Percentiles rank a stretch among this genome's conserved stretches.
Evolutionary conservation across 2,797 vertebrate species (phyloP).

Genomic region (Tachyglossus aculeatus): DNA sequence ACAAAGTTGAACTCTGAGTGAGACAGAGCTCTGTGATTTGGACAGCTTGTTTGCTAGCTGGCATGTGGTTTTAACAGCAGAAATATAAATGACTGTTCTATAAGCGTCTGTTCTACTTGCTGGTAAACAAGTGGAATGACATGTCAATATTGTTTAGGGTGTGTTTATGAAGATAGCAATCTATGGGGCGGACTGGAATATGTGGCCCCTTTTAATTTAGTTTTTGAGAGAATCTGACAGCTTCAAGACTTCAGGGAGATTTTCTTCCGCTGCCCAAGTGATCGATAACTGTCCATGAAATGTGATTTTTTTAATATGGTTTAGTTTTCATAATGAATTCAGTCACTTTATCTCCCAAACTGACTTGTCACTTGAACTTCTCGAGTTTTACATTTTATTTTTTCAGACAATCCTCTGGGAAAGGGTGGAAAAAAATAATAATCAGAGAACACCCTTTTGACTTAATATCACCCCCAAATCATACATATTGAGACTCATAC

Average conservation of each 20-base stretch:
- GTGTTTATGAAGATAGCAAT: slow-evolving; percentile 1
- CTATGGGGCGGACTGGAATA: neutral
- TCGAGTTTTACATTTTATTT: neutral
- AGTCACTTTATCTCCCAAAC: neutral
- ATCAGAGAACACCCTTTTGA: neutral
- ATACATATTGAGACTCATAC: neutral
- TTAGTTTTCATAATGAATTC: neutral
- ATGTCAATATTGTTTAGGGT: slow-evolving; percentile 6
- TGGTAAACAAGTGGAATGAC: neutral
- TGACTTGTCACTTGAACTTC: neutral
- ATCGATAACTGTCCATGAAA: neutral
- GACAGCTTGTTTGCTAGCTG: neutral
- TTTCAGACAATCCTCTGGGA: neutral
- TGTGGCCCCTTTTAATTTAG: slow-evolving; percentile 1
- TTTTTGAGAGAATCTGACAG: slow-evolving; percentile 18
- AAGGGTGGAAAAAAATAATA: neutral
- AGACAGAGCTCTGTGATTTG: neutral
- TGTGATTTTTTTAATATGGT: neutral
- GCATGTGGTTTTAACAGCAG: neutral
- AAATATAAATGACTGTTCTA: neutral
- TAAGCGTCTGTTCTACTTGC: neutral
- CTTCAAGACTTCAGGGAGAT: neutral
- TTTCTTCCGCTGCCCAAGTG: slow-evolving; percentile 15
- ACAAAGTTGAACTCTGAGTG: neutral
- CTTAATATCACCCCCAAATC: neutral